Base-by-base conservation (phyloP, 2,888 invertebrate species). In the Drosophila formosana region DNA sequence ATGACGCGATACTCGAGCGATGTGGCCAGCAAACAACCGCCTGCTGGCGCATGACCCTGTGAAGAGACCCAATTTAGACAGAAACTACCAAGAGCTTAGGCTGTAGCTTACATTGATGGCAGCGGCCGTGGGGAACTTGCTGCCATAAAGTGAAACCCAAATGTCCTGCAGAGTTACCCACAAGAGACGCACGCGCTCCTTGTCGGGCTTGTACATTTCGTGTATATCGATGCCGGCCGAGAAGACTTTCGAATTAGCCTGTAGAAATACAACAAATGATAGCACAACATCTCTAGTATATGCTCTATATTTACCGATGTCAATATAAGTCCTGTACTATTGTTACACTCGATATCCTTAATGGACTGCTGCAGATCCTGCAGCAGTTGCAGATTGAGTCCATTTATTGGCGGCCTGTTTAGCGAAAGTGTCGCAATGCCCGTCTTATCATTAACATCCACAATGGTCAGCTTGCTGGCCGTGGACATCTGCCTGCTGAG, bases 1-100 rank as follows among this genome's bases (percentile, higher is more conserved):
- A 98, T 97, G 0, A 96, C 95, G 72, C 98, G 94, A 91, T 97
- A 97, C 92, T 98, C 98, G 89, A 97, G 97, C 43, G 95, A 94
- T 88, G 96, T 93, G 0, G 97, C 94, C 9, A 98, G 82, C 0
- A 97, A 92, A 87, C 97, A 98, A 0, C 98, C 98, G 3, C 97
- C 97, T 26, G 96, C 97, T 37, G 96, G 96, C 0, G 96, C 86
- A 85, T 97, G 96, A 3, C 97, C 97, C 96, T 96, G 83, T n/a
- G 0, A 30, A 34, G 3, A 23, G 11, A 0, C 1, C n/a, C 34
- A 7, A 7, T 25, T 51, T 8, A 8, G 7, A 25, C 9, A 5
- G 3, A 9, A 3, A n/a, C 5, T 11, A n/a, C 3, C 1, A 6
- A n/a, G 0, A 0, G 18, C 18, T 1, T 18, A 18, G 18, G 1